A percentile compares a stretch with the other conserved stretches of the same genome.
phyloP scores from a whole-genome alignment of 2,113 vertebrate genomes.

The Scomber japonicus region DNA sequence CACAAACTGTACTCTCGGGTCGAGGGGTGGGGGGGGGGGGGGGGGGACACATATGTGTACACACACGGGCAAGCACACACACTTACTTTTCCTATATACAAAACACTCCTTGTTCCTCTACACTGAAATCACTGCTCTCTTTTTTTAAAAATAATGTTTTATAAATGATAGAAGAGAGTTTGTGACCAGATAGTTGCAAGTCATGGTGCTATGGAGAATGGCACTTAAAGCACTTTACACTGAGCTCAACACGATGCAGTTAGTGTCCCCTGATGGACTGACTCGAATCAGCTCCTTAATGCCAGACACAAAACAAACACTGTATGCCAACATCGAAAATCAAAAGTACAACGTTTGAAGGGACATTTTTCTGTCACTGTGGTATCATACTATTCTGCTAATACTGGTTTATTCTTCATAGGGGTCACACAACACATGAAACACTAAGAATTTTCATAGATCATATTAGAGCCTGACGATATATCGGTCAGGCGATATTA shows the following conservation, averaged over 20 bases:
- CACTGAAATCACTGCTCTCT: constrained; percentile 38
- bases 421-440: background rate
- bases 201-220: constrained; percentile 20
- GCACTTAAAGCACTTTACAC: constrained; percentile 59
- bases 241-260: constrained; percentile 11
- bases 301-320: background rate
- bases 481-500: too few relatives aligned
- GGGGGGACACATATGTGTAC: constrained; percentile 43
- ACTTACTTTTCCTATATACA: constrained; percentile 42
- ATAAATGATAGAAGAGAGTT: constrained; percentile 48
- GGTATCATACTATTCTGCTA: background rate
- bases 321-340: background rate
- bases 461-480: too few relatives aligned
- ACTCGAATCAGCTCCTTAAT: constrained; percentile 15
- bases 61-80: constrained; percentile 13
- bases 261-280: constrained; percentile 1
- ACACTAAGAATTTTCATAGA: background rate
- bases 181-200: constrained; percentile 48
- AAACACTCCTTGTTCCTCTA: constrained; percentile 48
- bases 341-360: constrained; percentile 1
- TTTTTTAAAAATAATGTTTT: constrained; percentile 49
- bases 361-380: background rate
- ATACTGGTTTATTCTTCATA: constrained; percentile 9
- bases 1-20: constrained; percentile 70
- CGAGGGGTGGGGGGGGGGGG: constrained; percentile 3